Base-by-base conservation (phyloP, 1,140 invertebrate genomes). In the Tetramorium parvispinum region DNA sequence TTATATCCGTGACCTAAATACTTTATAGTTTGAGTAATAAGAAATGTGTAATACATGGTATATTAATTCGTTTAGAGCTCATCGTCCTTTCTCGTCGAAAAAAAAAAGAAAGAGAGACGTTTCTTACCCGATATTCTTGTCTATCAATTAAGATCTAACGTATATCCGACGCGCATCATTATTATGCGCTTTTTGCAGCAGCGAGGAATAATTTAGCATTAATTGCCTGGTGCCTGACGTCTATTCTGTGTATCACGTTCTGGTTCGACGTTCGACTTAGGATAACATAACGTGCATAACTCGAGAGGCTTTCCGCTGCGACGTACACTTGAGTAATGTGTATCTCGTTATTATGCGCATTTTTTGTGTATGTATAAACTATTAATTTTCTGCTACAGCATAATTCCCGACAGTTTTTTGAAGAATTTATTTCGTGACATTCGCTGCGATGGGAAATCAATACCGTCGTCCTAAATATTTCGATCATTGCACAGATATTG, bases 191-290 rank as follows among this genome's bases (percentile, higher is more conserved):
- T 85, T 75, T 83, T 43, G 43, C 59, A 40, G 66, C 32, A 21
- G 18, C 43, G 11, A 79, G 55, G 88, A 90, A 89, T 88, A 85
- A 90, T 89, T 77, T 85, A 91, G 78, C 68, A 87, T 43, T 91
- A 89, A 90, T 88, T 73, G 55, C 73, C 40, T 61, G 37, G 78
- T 51, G 77, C 82, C 77, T 57, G 82, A 90, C 77, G 77, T 73
- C 46, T 59, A 55, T 82, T 59, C 68, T 40, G 49, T 63, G 53
- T 88, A 85, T 57, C 86, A 40, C 66, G 86, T 75, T 71, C 86
- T 88, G 89, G 61, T 91, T 91, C 59, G 76, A 90, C 87, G 73
- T 24, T 66, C 53, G 51, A 55, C 65, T 82, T 61, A 82, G 51
- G 55, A 49, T 73, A 87, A 88, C 24, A 13, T 21, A 57, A 53